Evolutionary conservation across 2,888 invertebrate species (phyloP).

Genomic region (Athalia circularis): DNA sequence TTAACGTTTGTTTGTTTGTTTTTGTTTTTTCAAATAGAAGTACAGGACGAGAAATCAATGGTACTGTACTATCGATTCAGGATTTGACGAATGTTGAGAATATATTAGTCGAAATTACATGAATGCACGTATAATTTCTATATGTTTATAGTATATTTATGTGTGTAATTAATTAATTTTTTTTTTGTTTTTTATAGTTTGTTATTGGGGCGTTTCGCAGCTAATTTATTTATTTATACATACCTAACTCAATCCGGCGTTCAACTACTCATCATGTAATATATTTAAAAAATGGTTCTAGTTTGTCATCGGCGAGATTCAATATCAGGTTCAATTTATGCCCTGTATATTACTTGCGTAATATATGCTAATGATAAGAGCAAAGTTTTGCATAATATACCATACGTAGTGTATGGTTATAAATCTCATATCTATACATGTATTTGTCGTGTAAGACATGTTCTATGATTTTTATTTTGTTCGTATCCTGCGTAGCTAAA

Average conservation of each 20-base stretch:
- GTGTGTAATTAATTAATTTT: slow-evolving; percentile 32
- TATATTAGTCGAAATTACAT: slow-evolving; percentile 51
- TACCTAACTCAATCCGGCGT: slow-evolving; percentile 36
- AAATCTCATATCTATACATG: too few relatives aligned
- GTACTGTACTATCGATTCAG: slow-evolving; percentile 24
- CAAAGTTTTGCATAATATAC: too few relatives aligned
- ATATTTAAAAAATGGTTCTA: slow-evolving; percentile 23
- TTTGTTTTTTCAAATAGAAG: slow-evolving; percentile 15
- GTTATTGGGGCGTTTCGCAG: slow-evolving; percentile 29
- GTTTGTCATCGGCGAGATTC: neutral
- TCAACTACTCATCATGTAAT: slow-evolving; percentile 36
- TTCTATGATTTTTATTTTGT: slow-evolving; percentile 44
- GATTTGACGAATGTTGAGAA: slow-evolving; percentile 36
- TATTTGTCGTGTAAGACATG: slow-evolving; percentile 17
- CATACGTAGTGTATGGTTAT: too few relatives aligned
- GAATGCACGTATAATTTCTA: neutral
- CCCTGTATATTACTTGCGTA: too few relatives aligned
- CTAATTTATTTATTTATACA: slow-evolving; percentile 44
- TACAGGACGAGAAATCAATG: slow-evolving; percentile 19
- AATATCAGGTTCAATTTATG: neutral
- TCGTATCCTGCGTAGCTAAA: slow-evolving; percentile 23
- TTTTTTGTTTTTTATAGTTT: slow-evolving; percentile 31
- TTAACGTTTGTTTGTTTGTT: neutral
- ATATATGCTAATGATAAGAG: too few relatives aligned
- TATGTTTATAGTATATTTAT: neutral